Evolutionary conservation across 2,888 invertebrate genomes (phyloP), one percentile per base, ranked within the genome.

Genomic region (Sialis lutaria): DNA sequence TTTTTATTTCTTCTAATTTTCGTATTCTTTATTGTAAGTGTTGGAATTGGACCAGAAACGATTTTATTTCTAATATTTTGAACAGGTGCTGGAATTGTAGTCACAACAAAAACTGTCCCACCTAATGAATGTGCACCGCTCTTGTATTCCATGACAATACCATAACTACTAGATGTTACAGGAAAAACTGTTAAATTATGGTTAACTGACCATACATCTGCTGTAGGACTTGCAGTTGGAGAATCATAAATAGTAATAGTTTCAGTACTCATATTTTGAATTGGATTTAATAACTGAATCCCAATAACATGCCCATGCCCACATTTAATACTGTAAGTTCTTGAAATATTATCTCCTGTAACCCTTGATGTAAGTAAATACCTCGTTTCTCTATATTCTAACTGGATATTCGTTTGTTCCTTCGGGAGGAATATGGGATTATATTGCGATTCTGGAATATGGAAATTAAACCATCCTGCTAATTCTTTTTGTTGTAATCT

Each of bases 101-200:
- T 84, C 1, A 90, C 63, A 44, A 84, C 80, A 37, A 92, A 64
- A 0, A 91, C 87, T 1, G 84, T 79, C 45, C 87, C 86, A 9
- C 92, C 92, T 40, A 85, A 63, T 4, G 90, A 85, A 55, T 78
- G 75, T 1, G 58, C 58, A 2, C 92, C 91, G 61, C 90, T 89
- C 52, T 74, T 72, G 57, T 90, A 92, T 51, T 82, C 78, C 39
- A 92, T 60, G 1, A 85, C 76, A 35, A 91, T 70, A 6, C 82
- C 82, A 59, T 82, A 90, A 51, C 86, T 85, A 53, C 78, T 82
- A 47, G 91, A 90, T 0, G 89, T 81, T 0, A 85, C 78, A 0
- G 97, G 97, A 60, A 98, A 97, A 9, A 87, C 79, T 0, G 86
- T 83, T 48, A 92, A 65, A 64, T 96, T 93, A 33, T 86, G 71